A percentile compares a stretch with the other conserved stretches of the same genome.
These are phyloP conservation scores for Aramus guarauna DNA, from an alignment of 2,113 vertebrate species.

Conservation along the genomic window DNA sequence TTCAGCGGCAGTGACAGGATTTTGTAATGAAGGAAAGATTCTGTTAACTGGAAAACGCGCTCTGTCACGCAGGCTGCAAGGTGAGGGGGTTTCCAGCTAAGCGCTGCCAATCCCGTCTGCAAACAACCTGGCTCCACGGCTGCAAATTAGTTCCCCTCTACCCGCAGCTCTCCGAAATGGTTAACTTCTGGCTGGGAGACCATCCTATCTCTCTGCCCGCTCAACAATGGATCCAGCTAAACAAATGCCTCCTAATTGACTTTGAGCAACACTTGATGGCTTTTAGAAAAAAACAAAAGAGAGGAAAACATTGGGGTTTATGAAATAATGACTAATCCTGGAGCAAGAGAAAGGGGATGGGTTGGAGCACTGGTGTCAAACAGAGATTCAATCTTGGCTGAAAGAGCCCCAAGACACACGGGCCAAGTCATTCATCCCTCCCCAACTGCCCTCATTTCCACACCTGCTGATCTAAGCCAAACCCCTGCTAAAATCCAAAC, in stretches of 20 bases:
- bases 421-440: conserved; percentile 47
- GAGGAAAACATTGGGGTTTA: conserved; percentile 55
- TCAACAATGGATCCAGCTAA: conserved; percentile 65
- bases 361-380: conserved; percentile 53
- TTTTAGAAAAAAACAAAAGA: conserved; percentile 61
- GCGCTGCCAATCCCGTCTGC: not conserved
- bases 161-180: not conserved
- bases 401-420: conserved; percentile 56
- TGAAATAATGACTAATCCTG: conserved; percentile 70
- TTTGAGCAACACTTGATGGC: conserved; percentile 71
- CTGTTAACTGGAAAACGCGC: not conserved
- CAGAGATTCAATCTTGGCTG: conserved; percentile 61
- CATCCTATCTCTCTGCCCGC: conserved; percentile 32
- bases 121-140: conserved; percentile 35
- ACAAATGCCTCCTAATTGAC: conserved; percentile 71
- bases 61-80: not conserved
- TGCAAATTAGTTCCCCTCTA: conserved; percentile 32
- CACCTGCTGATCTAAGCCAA: conserved; percentile 72
- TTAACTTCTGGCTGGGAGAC: conserved; percentile 46
- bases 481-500: conserved; percentile 65
- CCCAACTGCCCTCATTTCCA: conserved; percentile 69
- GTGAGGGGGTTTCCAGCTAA: conserved; percentile 22
- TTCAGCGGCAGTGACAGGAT: not conserved
- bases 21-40: not conserved
- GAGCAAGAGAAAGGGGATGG: conserved; percentile 55